A percentile compares a stretch with the other conserved stretches of the same genome.
These are phyloP conservation scores for Bedellia somnulentella DNA, from an alignment of 2,888 invertebrate species.

Conservation along the genomic window DNA sequence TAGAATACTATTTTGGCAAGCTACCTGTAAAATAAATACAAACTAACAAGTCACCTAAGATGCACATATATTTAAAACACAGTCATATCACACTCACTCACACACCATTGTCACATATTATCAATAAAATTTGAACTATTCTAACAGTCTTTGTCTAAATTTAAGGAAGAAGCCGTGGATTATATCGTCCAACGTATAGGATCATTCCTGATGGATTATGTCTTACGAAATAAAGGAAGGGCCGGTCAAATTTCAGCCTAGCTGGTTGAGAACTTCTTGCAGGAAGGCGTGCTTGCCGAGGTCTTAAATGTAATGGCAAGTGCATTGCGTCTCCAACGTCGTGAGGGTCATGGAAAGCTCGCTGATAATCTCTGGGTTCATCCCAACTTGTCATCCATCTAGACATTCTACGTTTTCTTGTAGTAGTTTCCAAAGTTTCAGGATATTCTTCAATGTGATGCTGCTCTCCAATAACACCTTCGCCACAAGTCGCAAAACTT, in stretches of 20 bases:
- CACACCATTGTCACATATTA: slow-evolving; percentile 26
- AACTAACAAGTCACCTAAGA: too few species aligned
- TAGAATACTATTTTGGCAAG: too few species aligned
- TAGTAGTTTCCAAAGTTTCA: slow-evolving; percentile 56
- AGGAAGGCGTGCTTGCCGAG: slow-evolving; percentile 71
- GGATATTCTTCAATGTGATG: slow-evolving; percentile 85
- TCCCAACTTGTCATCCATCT: slow-evolving; percentile 53
- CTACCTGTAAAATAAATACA: too few species aligned
- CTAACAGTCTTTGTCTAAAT: slow-evolving; percentile 44
- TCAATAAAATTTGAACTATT: slow-evolving; percentile 20
- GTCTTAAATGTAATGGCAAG: slow-evolving; percentile 69
- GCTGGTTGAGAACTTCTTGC: slow-evolving; percentile 66
- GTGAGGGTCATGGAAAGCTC: slow-evolving; percentile 70
- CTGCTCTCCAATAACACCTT: slow-evolving; percentile 68
- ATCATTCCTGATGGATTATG: slow-evolving; percentile 92
- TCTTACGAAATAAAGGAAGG: slow-evolving; percentile 85
- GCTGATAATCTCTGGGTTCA: slow-evolving; percentile 66
- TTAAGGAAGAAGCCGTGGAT: slow-evolving; percentile 78
- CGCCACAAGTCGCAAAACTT: slow-evolving; percentile 82
- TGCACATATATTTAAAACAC: too few species aligned
- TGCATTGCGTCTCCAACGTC: slow-evolving; percentile 51
- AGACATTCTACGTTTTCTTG: slow-evolving; percentile 34
- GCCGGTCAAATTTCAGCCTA: slow-evolving; percentile 80
- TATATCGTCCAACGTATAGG: slow-evolving; percentile 85
- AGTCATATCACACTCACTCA: slow-evolving; percentile 28